phyloP scores from a whole-genome alignment of 2,888 invertebrate species.

The Drosophila trichaetosa region DNA sequence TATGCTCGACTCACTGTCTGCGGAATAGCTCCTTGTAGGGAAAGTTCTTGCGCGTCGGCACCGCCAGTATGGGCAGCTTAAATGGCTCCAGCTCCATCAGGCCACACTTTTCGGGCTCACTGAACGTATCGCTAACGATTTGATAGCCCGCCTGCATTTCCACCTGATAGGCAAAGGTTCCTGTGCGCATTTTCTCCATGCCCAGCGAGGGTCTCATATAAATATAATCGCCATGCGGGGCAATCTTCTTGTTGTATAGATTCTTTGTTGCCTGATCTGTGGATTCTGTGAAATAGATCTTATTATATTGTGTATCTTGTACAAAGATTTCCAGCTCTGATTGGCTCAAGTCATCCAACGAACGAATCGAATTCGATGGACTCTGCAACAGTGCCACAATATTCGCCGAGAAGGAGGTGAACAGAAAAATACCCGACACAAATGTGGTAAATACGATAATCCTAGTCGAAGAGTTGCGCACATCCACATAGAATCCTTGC shows the following conservation, averaged over 20 bases:
- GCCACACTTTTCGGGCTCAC: conserved; percentile 88
- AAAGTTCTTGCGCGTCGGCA: conserved; percentile 86
- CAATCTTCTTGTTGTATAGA: conserved; percentile 87
- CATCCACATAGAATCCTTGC: conserved; percentile 86
- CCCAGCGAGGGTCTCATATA: conserved; percentile 87
- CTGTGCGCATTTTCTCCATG: conserved; percentile 86
- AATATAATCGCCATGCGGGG: conserved; percentile 86
- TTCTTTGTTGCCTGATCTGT: conserved; percentile 86
- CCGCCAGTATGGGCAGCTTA: conserved; percentile 86
- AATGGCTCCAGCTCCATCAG: conserved; percentile 87
- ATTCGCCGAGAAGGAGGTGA: conserved; percentile 89
- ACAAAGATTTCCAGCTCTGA: conserved; percentile 87
- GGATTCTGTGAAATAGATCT: conserved; percentile 87
- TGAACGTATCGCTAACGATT: conserved; percentile 87
- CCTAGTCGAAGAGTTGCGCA: conserved; percentile 86
- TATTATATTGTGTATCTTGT: conserved; percentile 87
- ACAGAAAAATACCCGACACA: conserved; percentile 87
- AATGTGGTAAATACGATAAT: conserved; percentile 87
- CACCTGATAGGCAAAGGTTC: conserved; percentile 87
- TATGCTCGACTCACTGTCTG: conserved; percentile 70
- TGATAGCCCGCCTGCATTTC: conserved; percentile 87
- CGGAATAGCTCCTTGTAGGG: conserved; percentile 87
- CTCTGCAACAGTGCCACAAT: conserved; percentile 88
- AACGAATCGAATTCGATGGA: conserved; percentile 87
- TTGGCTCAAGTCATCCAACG: conserved; percentile 86